Conservation (phyloP, 1,140 invertebrate genomes). For the Pogonus chalceus region DNA sequence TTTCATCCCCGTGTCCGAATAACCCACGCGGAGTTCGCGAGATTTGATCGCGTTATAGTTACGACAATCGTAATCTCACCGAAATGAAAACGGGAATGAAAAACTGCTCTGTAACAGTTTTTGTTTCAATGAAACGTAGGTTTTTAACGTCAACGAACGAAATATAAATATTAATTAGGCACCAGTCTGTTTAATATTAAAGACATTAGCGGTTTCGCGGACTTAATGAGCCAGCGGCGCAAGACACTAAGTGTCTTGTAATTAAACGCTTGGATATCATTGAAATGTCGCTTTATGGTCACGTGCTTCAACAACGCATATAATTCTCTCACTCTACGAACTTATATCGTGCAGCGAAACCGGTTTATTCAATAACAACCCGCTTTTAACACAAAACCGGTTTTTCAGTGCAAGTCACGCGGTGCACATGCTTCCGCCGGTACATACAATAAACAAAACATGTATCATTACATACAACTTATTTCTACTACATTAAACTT, state of each 20-base stretch:
- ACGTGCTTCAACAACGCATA: no score
- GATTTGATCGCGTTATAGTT: conserved; percentile 6
- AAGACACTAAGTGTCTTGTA: neutral
- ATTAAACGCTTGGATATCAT: neutral
- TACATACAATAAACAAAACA: no score
- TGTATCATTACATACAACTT: no score
- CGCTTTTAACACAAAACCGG: no score
- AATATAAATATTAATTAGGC: neutral
- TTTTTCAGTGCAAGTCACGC: no score
- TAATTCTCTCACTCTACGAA: no score
- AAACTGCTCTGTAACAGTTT: neutral
- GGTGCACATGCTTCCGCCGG: no score
- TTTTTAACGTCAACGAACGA: neutral
- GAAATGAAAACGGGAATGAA: neutral
- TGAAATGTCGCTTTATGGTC: neutral
- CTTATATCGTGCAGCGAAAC: no score
- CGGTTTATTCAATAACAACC: no score
- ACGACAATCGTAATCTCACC: neutral
- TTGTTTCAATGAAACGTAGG: neutral
- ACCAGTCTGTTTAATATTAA: neutral
- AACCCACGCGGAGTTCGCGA: neutral
- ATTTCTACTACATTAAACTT: no score
- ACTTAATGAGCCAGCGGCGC: neutral
- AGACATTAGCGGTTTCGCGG: neutral
- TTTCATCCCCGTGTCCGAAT: neutral